phyloP scores from a whole-genome alignment of 2,888 invertebrate species.

The Drosophila neoperkinsi region DNA sequence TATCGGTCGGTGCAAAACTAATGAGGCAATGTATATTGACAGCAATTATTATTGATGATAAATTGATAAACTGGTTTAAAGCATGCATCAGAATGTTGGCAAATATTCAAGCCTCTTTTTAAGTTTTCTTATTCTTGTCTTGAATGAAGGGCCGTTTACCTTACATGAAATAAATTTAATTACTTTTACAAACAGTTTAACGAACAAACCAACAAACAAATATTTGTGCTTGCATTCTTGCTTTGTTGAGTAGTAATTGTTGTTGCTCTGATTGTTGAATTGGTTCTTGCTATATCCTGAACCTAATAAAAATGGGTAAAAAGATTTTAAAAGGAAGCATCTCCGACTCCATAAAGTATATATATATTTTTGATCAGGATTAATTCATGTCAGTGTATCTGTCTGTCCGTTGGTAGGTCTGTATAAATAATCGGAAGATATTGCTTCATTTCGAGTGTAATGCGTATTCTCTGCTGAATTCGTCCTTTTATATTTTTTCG shows the following conservation, averaged over 20 bases:
- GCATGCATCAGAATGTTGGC: rapidly evolving
- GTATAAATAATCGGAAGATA: neutral
- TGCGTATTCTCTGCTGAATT: neutral
- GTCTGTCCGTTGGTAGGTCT: neutral
- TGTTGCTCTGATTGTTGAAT: conserved; percentile 24
- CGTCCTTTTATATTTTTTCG: too few species aligned
- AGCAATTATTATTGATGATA: too few species aligned
- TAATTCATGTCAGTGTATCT: neutral
- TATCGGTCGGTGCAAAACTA: neutral
- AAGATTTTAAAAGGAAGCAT: conserved; percentile 13
- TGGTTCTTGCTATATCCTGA: conserved; percentile 16
- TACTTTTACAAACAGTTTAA: conserved; percentile 77
- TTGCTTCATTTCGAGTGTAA: neutral
- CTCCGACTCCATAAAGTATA: conserved; percentile 7
- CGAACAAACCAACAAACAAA: conserved; percentile 78
- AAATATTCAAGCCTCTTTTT: neutral
- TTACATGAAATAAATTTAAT: conserved; percentile 78
- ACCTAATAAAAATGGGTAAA: neutral
- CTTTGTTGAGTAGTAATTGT: conserved; percentile 63
- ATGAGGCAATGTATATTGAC: neutral
- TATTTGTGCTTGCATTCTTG: conserved; percentile 76
- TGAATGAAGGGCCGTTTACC: conserved; percentile 62
- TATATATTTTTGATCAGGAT: neutral
- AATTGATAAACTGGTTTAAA: neutral
- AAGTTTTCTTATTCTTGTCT: conserved; percentile 35